phyloP scores from a whole-genome alignment of 2,113 vertebrate genomes.

The Cyrtonyx montezumae region DNA sequence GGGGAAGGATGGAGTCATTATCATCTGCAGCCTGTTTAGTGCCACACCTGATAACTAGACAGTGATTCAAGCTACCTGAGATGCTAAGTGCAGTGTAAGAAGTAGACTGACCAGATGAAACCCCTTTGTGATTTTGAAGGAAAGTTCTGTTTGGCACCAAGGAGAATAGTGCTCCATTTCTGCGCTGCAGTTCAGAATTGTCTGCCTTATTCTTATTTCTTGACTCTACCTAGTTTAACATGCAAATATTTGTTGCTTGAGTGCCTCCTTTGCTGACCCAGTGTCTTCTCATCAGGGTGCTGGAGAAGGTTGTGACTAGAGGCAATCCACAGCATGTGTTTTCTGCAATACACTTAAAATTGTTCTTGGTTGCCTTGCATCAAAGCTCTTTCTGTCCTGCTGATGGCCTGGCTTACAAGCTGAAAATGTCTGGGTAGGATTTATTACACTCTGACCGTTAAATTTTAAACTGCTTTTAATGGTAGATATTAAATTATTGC shows the following conservation, averaged over 20 bases:
- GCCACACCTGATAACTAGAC: neutral
- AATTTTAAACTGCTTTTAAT: slow-evolving; percentile 58
- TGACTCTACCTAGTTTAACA: neutral
- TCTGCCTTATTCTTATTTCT: neutral
- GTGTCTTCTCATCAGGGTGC: neutral
- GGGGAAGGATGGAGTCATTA: neutral
- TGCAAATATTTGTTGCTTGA: neutral
- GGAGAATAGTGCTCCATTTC: neutral
- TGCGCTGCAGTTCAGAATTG: neutral
- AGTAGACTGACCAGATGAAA: neutral
- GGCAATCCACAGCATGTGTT: neutral
- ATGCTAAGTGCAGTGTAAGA: neutral
- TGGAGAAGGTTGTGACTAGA: neutral
- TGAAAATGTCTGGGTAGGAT: slow-evolving; percentile 17
- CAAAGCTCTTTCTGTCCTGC: slow-evolving; percentile 26
- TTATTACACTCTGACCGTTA: slow-evolving; percentile 43
- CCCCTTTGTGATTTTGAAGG: neutral
- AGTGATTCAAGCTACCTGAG: neutral
- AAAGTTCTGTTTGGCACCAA: neutral
- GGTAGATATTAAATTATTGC: slow-evolving; percentile 49
- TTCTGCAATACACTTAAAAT: neutral
- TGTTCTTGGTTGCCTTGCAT: neutral
- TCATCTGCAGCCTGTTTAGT: neutral
- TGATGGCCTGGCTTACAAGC: slow-evolving; percentile 3
- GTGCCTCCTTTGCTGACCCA: neutral